Base-by-base conservation (phyloP, 2,797 vertebrate genomes). In the Myotis pilosus region DNA sequence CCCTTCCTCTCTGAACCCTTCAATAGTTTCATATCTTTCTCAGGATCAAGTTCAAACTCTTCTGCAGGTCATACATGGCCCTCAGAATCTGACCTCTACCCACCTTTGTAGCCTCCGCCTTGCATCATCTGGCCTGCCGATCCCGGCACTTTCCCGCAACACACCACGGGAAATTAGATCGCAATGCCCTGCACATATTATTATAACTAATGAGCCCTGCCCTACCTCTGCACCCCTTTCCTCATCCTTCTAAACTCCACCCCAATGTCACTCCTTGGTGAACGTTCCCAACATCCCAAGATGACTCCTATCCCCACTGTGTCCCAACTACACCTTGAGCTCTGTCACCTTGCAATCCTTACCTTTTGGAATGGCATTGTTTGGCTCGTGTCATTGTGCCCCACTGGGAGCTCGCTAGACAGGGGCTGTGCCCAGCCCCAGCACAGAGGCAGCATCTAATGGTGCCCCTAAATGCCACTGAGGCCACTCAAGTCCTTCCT, bases 1-100 rank as follows among this genome's bases (percentile, higher is more conserved):
- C 10, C 55, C 23, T 60, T 60, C 4, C 23, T 60, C 55, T 60
- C 55, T 23, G 55, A 60, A 22, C 30, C 6, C 60, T 64, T 92
- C 41, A 44, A 64, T 16, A 66, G 62, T 53, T 85, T 75, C 75
- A 2, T 17, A 23, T 36, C 74, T 88, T 47, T 87, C 89, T 94
- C 30, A 88, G 64, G 74, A 81, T 68, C 33, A 66, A 62, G 38
- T 38, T 78, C 87, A 72, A 60, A 47, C 30, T 60, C n/a, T 20
- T 4, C 47, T 0, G 8, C 51, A 89, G 72, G 30, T 47, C 72
- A 89, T 1, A 5, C 12, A 17, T 0, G 7, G 28, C 19, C 44
- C 72, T 72, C 13, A 2, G 47, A 30, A 19, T 11, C 85, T 6
- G 55, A 47, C 36, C 55, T 64, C 41, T 3, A 8, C 53, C 47